A percentile compares a stretch with the other conserved stretches of the same genome.
Evolutionary conservation across 2,797 vertebrate genomes (phyloP).

Genomic region (Tenualosa ilisha): DNA sequence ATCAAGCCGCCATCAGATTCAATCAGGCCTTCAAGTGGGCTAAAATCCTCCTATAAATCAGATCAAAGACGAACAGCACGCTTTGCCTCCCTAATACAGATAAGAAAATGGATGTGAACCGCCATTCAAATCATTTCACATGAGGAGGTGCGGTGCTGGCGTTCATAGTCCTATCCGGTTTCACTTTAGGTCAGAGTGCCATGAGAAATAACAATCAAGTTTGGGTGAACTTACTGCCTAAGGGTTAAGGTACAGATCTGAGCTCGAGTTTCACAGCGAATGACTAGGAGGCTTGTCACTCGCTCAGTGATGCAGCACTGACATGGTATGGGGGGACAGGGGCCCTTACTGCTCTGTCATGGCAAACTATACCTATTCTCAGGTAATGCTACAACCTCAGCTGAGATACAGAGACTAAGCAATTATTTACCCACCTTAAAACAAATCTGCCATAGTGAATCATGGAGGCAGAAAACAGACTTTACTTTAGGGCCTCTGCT

Average conservation of each 20-base stretch:
- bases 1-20: background rate
- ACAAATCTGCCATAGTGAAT: background rate
- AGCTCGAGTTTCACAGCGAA: slow-evolving; percentile 49
- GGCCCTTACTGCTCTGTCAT: slow-evolving; percentile 17
- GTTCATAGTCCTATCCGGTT: slow-evolving; percentile 64
- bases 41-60: slow-evolving; percentile 20
- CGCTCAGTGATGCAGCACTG: slow-evolving; percentile 35
- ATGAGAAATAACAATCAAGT: slow-evolving; percentile 69
- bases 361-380: background rate
- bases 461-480: background rate
- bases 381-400: background rate
- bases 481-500: background rate
- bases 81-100: slow-evolving; percentile 39
- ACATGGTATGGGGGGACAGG: background rate
- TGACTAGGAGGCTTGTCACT: slow-evolving; percentile 54
- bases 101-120: slow-evolving; percentile 47
- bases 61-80: slow-evolving; percentile 38
- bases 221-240: slow-evolving; percentile 53
- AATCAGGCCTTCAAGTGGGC: background rate
- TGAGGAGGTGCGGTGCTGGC: slow-evolving; percentile 41
- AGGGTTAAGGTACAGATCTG: slow-evolving; percentile 45
- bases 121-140: slow-evolving; percentile 54
- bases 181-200: slow-evolving; percentile 77
- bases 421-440: background rate
- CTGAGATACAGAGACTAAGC: background rate